Conservation (phyloP, 2,797 vertebrate genomes). For the Leuciscus waleckii region DNA sequence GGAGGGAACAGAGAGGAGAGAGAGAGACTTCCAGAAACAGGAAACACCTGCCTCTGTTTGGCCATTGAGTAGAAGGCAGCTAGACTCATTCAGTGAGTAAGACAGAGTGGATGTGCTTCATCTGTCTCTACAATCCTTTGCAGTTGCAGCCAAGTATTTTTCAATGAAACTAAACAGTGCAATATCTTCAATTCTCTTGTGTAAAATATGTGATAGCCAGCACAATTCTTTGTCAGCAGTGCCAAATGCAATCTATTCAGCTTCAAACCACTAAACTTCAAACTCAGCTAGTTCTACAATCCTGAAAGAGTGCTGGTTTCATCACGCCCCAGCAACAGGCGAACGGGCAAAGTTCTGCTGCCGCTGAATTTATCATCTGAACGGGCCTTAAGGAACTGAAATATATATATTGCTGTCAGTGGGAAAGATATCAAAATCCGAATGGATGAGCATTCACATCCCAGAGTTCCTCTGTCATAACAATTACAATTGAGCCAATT, state of each 20-base stretch:
- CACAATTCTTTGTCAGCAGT: slow-evolving; percentile 51
- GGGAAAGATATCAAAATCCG: slow-evolving; percentile 32
- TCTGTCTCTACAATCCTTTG: slow-evolving; percentile 58
- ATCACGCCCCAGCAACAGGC: slow-evolving; percentile 41
- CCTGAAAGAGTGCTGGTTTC: slow-evolving; percentile 48
- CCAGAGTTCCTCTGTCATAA: neutral
- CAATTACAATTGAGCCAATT: neutral
- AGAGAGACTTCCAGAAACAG: slow-evolving; percentile 62
- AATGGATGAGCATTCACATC: slow-evolving; percentile 24
- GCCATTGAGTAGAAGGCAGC: slow-evolving; percentile 62
- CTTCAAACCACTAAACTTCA: slow-evolving; percentile 55
- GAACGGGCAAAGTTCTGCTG: slow-evolving; percentile 44
- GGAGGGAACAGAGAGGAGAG: slow-evolving; percentile 38
- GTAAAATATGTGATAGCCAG: slow-evolving; percentile 61
- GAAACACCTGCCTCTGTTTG: slow-evolving; percentile 68
- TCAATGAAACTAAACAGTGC: slow-evolving; percentile 63
- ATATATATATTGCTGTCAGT: slow-evolving; percentile 22
- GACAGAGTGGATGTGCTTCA: slow-evolving; percentile 63
- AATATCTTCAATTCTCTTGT: slow-evolving; percentile 62
- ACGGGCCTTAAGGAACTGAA: slow-evolving; percentile 16
- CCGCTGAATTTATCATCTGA: slow-evolving; percentile 41
- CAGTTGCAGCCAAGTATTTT: slow-evolving; percentile 62
- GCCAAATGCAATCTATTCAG: slow-evolving; percentile 62
- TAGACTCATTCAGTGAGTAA: slow-evolving; percentile 63
- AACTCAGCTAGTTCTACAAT: slow-evolving; percentile 44